A percentile compares a stretch with the other conserved stretches of the same genome.
These are phyloP conservation scores for Chymomyza caudatula DNA, from an alignment of 2,888 invertebrate genomes.

Conservation along the genomic window DNA sequence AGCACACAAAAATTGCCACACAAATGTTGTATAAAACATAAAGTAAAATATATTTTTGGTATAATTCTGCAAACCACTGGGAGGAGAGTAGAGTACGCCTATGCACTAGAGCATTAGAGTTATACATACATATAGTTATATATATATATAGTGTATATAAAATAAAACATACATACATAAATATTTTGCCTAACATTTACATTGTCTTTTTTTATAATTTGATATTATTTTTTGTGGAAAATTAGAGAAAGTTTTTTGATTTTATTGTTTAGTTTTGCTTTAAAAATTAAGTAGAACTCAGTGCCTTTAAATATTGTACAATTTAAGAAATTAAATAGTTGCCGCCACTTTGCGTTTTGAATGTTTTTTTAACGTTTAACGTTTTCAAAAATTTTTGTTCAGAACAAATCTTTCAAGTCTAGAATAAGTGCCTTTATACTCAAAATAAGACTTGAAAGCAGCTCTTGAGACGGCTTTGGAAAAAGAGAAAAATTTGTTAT, in stretches of 20 bases:
- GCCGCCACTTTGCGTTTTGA: constrained; percentile 26
- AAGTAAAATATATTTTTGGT: constrained; percentile 69
- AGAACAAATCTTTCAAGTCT: background rate
- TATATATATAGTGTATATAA: constrained; percentile 31
- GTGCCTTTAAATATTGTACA: constrained; percentile 74
- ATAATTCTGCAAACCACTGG: constrained; percentile 71
- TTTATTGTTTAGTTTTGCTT: constrained; percentile 30
- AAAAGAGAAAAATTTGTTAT: constrained; percentile 41
- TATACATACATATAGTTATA: constrained; percentile 32
- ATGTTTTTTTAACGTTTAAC: constrained; percentile 47
- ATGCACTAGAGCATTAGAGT: constrained; percentile 17
- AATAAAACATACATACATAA: constrained; percentile 52
- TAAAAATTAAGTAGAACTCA: constrained; percentile 77
- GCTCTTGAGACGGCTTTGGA: constrained; percentile 31
- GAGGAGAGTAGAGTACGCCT: constrained; percentile 55
- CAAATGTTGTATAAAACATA: constrained; percentile 36
- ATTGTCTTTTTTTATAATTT: constrained; percentile 36
- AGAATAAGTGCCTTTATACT: background rate
- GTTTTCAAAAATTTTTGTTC: constrained; percentile 30
- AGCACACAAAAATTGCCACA: constrained; percentile 75
- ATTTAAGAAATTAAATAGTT: constrained; percentile 32
- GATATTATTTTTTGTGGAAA: constrained; percentile 25
- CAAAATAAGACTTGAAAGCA: background rate
- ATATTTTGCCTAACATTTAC: constrained; percentile 56
- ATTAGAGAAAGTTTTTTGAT: constrained; percentile 26